Base-by-base conservation (phyloP, 2,888 invertebrate species). In the Homarus gammarus region DNA sequence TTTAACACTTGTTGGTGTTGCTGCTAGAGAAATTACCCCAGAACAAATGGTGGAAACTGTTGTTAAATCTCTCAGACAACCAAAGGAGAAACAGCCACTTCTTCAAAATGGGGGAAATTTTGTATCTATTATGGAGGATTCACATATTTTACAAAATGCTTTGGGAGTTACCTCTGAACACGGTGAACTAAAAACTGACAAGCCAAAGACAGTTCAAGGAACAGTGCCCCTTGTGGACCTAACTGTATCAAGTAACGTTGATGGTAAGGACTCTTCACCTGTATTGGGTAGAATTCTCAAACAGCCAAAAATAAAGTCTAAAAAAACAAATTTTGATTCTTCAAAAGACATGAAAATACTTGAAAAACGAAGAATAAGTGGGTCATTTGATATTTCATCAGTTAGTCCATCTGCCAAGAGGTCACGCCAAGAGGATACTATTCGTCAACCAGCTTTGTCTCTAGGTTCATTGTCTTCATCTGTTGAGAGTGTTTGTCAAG, bases 11-110 rank as follows among this genome's bases (percentile, higher is more conserved):
- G 38, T 31, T 84, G 89, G 89, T 5, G 73, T 40, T 31, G 36
- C 84, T 83, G 70, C 84, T n/a, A 36, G 68, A 51, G 88, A 88
- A 44, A 83, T 51, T 27, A 83, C 84, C 18, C 88, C 88, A 27
- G 75, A 88, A 38, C 83, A 88, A 78, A 38, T 88, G 27, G 88
- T 88, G 8, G 88, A 88, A 61, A 64, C 70, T 77, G 88, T 88
- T 49, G 88, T 88, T 18, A 83, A 75, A 73, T 78, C 68, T 1
- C 68, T 88, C 2, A 88, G 84, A 70, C 31, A 77, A 8, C 40
- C 78, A 33, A 38, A 27, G 2, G 87, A 87, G 36, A 72, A 56
- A n/a, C n/a, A 40, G 12, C 61, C 12, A 56, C 40, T 40, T 27
- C 49, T 8, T 40, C 84, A 31, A 27, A 8, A 12, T 40, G 56